A percentile compares a stretch with the other conserved stretches of the same genome.
phyloP scores from a whole-genome alignment of 35 echinoderm and acorn worm genomes.

The Diadema setosum region DNA sequence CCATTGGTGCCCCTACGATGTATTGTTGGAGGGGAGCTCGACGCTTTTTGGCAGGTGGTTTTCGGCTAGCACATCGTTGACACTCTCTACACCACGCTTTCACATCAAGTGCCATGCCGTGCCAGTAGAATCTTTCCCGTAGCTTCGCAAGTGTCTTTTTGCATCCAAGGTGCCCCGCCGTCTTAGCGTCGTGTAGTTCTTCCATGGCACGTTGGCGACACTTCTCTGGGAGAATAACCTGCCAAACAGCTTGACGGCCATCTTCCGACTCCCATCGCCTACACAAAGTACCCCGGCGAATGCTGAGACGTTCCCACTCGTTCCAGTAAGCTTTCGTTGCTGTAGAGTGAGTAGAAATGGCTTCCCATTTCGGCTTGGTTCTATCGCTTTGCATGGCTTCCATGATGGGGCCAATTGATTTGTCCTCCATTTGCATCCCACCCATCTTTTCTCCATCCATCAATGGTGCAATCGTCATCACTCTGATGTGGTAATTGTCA shows the following conservation, averaged over 20 bases:
- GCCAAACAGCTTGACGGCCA: slow-evolving; percentile 7
- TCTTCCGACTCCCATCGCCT: slow-evolving; percentile 48
- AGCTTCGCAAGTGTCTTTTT: slow-evolving; percentile 34
- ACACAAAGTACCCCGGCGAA: slow-evolving; percentile 7
- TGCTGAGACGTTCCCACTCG: background rate
- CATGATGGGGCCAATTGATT: too few relatives aligned
- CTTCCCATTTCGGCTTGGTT: background rate
- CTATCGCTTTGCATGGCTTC: too few relatives aligned
- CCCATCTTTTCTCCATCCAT: too few relatives aligned
- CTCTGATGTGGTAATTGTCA: too few relatives aligned
- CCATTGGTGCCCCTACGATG: slow-evolving; percentile 19
- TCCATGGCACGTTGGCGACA: background rate
- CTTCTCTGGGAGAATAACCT: background rate
- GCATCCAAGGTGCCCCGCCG: slow-evolving; percentile 42
- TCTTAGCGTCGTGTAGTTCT: slow-evolving; percentile 5
- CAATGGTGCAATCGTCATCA: too few relatives aligned
- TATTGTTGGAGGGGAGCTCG: slow-evolving; percentile 20
- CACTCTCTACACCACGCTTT: slow-evolving; percentile 5
- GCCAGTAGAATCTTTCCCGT: slow-evolving; percentile 31
- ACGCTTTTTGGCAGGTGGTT: background rate
- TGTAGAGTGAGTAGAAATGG: background rate
- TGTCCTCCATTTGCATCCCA: too few relatives aligned
- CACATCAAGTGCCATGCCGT: slow-evolving; percentile 34
- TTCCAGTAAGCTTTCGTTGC: background rate
- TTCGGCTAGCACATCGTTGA: slow-evolving; percentile 18